Percentiles rank a stretch among this genome's conserved stretches.
Evolutionary conservation across 2,797 vertebrate species (phyloP).

Genomic region (Eremophila alpestris): DNA sequence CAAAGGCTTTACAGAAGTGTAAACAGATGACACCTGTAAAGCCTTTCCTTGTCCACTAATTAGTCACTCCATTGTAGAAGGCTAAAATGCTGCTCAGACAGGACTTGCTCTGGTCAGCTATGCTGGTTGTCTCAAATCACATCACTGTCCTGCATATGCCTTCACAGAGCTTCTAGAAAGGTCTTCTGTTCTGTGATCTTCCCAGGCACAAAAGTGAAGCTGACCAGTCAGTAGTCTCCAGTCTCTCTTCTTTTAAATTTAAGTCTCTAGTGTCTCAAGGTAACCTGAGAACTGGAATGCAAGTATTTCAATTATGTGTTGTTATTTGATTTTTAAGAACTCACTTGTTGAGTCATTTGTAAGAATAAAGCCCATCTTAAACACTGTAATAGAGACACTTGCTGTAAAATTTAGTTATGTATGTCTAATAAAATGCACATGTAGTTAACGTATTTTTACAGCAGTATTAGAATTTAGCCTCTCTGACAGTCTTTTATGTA

Average conservation of each 20-base stretch:
- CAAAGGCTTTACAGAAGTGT: not conserved
- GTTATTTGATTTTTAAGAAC: not conserved
- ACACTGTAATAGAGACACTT: not conserved
- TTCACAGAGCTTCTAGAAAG: not conserved
- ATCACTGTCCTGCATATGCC: not conserved
- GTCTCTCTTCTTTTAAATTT: not conserved
- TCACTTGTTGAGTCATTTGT: not conserved
- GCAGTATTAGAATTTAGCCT: not conserved
- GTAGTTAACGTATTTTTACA: not conserved
- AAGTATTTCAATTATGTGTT: not conserved
- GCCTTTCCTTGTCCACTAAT: not conserved
- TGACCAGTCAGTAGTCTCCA: not conserved
- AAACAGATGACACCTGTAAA: not conserved
- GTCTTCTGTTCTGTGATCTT: not conserved
- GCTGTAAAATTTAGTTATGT: not conserved
- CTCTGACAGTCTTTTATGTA: not conserved
- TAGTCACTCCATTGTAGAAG: not conserved
- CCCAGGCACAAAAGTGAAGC: not conserved
- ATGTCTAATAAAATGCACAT: not conserved
- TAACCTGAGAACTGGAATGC: not conserved
- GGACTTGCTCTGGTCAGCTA: not conserved
- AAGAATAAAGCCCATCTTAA: not conserved
- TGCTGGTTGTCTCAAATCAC: not conserved
- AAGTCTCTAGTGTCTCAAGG: not conserved
- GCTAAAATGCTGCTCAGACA: not conserved